Evolutionary conservation across 2,113 vertebrate species (phyloP).

Genomic region (Amblyornis subalaris): DNA sequence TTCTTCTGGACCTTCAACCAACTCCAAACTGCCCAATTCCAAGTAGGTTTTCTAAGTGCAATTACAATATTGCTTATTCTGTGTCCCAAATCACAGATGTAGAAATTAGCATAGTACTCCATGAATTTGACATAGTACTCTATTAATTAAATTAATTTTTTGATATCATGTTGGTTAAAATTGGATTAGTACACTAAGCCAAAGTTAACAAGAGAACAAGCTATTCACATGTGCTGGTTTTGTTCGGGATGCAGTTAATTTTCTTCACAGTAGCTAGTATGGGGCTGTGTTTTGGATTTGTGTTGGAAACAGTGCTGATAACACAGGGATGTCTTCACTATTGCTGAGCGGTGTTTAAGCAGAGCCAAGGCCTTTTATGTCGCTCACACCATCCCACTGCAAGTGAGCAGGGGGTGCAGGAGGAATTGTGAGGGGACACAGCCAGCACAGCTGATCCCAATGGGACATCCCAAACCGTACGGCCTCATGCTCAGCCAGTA

Average conservation of each 20-base stretch:
- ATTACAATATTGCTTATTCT: not conserved
- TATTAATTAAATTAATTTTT: not conserved
- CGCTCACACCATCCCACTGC: not conserved
- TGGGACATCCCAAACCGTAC: not conserved
- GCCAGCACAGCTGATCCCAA: not conserved
- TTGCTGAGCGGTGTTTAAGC: not conserved
- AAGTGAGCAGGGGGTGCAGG: accelerated
- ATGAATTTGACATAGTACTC: too few relatives aligned
- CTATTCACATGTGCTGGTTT: not conserved
- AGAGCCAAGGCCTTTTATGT: not conserved
- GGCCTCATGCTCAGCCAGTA: not conserved
- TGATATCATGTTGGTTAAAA: not conserved
- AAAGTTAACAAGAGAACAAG: not conserved
- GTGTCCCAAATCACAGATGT: not conserved
- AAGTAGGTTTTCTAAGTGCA: not conserved
- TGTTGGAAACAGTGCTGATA: not conserved
- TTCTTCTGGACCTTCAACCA: not conserved
- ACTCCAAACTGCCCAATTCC: not conserved
- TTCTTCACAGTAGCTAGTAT: not conserved
- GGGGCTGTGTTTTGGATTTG: not conserved
- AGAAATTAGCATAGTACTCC: not conserved
- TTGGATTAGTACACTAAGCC: not conserved
- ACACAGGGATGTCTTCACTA: too few relatives aligned
- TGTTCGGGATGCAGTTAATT: not conserved
- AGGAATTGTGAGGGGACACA: not conserved